These are phyloP conservation scores for Plusia festucae DNA, from an alignment of 2,888 invertebrate genomes.

Conservation along the genomic window DNA sequence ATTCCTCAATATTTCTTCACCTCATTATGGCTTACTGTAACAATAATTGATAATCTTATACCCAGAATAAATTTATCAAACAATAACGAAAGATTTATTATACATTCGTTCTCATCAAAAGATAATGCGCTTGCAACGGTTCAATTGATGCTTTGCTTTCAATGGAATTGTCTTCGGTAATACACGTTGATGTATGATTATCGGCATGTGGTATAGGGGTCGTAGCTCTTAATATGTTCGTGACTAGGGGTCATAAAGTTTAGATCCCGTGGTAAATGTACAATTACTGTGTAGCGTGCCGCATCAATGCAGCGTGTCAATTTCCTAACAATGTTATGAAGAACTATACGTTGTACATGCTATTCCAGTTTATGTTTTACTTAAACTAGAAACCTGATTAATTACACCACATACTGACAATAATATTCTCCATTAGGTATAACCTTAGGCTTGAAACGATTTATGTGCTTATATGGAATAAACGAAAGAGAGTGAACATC, in stretches of 20 bases:
- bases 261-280: constrained; percentile 58
- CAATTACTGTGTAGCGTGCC: constrained; percentile 59
- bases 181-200: constrained; percentile 51
- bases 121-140: constrained; percentile 63
- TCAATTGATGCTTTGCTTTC: constrained; percentile 63
- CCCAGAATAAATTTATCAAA: constrained; percentile 46
- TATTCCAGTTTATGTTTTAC: constrained; percentile 24
- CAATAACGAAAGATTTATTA: constrained; percentile 67
- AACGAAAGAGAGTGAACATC: constrained; percentile 50
- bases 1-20: constrained; percentile 1
- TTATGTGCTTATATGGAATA: constrained; percentile 41
- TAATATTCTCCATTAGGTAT: constrained; percentile 42
- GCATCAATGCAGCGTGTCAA: constrained; percentile 49
- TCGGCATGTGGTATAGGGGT: constrained; percentile 44
- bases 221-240: constrained; percentile 47
- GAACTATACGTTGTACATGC: constrained; percentile 29
- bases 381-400: constrained; percentile 38
- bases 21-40: background rate
- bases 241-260: constrained; percentile 54
- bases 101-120: constrained; percentile 66
- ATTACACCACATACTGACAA: constrained; percentile 43
- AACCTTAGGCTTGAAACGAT: constrained; percentile 37
- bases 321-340: constrained; percentile 53
- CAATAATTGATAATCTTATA: constrained; percentile 20
- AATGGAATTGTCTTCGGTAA: constrained; percentile 60